Percentiles rank a stretch among this genome's conserved stretches.
Conservation (phyloP, 23 tunicate species). For the Ascidia mentula region DNA sequence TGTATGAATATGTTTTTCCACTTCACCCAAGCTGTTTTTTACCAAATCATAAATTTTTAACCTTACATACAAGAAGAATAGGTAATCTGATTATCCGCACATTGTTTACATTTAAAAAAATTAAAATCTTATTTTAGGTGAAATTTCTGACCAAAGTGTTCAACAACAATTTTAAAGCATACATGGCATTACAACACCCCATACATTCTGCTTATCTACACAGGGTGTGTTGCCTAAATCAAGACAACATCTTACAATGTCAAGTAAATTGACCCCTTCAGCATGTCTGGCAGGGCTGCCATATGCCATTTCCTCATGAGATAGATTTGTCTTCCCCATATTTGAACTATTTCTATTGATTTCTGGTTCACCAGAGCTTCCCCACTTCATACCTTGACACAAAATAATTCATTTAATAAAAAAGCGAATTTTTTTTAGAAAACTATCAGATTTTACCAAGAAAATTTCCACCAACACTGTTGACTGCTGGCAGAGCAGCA, state of each 20-base stretch:
- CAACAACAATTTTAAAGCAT: no score
- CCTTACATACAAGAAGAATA: no score
- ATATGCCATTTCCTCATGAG: neutral
- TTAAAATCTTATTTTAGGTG: no score
- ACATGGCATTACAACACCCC: no score
- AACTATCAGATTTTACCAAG: neutral
- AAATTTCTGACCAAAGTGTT: no score
- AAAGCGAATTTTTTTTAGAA: neutral
- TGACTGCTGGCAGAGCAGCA: slow-evolving; percentile 24
- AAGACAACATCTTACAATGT: slow-evolving; percentile 35
- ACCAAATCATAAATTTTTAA: no score
- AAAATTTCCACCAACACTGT: slow-evolving; percentile 17
- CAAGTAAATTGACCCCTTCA: slow-evolving; percentile 47
- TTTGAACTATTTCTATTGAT: neutral
- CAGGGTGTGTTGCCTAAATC: neutral
- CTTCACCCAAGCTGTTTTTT: no score
- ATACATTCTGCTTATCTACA: neutral
- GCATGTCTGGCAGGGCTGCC: slow-evolving; percentile 26
- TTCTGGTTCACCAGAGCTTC: slow-evolving; percentile 8
- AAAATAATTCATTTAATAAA: neutral
- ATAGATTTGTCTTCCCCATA: neutral
- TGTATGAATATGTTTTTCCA: no score
- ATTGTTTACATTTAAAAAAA: no score
- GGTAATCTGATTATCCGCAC: no score
- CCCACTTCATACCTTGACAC: slow-evolving; percentile 30